phyloP scores from a whole-genome alignment of 1,140 invertebrate genomes.

The Holotrichia oblita region DNA sequence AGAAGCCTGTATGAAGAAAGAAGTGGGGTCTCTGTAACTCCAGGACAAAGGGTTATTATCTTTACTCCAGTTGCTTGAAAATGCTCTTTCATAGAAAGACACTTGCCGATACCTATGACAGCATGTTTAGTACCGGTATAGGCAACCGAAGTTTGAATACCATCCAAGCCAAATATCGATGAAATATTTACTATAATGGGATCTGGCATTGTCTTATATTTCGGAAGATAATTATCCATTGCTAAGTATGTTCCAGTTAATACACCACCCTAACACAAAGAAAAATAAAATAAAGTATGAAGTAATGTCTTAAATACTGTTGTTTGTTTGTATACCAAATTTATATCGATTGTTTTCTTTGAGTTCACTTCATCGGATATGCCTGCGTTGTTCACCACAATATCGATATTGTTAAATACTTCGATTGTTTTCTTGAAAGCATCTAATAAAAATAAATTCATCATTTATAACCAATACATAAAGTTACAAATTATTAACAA shows the following conservation, averaged over 20 bases:
- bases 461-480: background rate
- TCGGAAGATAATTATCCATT: conserved; percentile 26
- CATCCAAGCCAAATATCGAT: conserved; percentile 11
- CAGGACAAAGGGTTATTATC: background rate
- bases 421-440: conserved; percentile 52
- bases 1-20: background rate
- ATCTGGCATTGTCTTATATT: conserved; percentile 25
- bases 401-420: conserved; percentile 56
- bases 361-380: conserved; percentile 51
- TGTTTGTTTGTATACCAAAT: conserved; percentile 50
- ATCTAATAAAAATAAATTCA: background rate
- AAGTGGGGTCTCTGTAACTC: background rate
- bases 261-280: background rate
- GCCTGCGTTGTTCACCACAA: conserved; percentile 57
- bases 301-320: background rate
- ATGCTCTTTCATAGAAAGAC: background rate
- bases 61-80: background rate
- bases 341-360: conserved; percentile 50
- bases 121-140: conserved; percentile 14
- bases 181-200: background rate
- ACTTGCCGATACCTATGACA: conserved; percentile 16
- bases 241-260: background rate
- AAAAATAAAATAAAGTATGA: background rate
- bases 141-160: background rate
- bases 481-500: too few relatives aligned